Percentiles rank a stretch among this genome's conserved stretches.
Evolutionary conservation across 2,797 vertebrate genomes (phyloP).

Genomic region (Ataeniobius toweri): DNA sequence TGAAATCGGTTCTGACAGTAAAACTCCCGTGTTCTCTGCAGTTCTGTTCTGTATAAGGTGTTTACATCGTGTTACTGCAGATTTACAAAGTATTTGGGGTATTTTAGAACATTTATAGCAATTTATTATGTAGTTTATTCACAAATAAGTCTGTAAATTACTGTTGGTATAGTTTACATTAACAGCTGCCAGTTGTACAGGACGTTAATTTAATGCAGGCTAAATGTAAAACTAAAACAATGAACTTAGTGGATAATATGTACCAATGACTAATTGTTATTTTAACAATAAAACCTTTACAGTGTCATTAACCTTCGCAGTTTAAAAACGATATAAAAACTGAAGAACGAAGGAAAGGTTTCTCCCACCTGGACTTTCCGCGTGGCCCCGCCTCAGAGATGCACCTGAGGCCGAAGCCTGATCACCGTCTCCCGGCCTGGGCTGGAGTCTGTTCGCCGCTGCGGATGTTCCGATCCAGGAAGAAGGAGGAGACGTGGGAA

Average conservation of each 20-base stretch:
- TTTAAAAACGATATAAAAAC: background rate
- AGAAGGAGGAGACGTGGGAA: conserved; percentile 23
- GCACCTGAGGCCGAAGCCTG: conserved; percentile 81
- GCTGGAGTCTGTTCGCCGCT: conserved; percentile 37
- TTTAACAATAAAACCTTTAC: background rate
- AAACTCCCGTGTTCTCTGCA: background rate
- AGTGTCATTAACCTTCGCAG: background rate
- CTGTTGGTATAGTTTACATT: background rate
- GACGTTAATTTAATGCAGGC: background rate
- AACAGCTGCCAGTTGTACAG: background rate
- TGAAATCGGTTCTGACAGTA: background rate
- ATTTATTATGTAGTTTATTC: background rate
- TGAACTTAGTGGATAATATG: background rate
- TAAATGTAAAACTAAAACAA: background rate
- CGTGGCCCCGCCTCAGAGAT: conserved; percentile 80
- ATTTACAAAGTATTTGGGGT: background rate
- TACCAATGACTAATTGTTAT: background rate
- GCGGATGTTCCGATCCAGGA: conserved; percentile 45
- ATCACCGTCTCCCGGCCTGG: conserved; percentile 59
- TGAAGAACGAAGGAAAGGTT: conserved; percentile 3
- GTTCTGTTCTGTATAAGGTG: background rate
- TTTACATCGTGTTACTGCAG: background rate
- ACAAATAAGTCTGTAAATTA: background rate
- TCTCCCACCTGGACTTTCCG: conserved; percentile 78
- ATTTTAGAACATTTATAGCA: background rate